A percentile compares a stretch with the other conserved stretches of the same genome.
phyloP scores from a whole-genome alignment of 37 sponge, comb jelly and placozoan species.

The Oopsacas minuta region DNA sequence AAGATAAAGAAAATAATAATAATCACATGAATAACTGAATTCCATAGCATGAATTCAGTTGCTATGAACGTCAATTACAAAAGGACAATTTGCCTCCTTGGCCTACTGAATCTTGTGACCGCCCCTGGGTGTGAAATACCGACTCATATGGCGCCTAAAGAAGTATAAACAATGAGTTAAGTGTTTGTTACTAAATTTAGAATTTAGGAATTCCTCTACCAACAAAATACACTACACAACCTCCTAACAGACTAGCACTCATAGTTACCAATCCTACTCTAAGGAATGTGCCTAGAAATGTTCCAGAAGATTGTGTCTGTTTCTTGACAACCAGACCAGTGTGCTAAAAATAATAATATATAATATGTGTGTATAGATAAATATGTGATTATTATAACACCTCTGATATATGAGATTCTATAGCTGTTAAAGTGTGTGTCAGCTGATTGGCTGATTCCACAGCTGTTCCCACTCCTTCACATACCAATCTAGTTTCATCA shows the following conservation, averaged over 20 bases:
- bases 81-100: background rate
- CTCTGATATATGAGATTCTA: background rate
- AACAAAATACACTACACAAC: background rate
- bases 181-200: no score
- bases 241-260: background rate
- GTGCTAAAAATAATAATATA: background rate
- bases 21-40: no score
- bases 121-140: background rate
- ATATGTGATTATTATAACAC: background rate
- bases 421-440: background rate
- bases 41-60: no score
- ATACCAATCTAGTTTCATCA: background rate
- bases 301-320: background rate
- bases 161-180: no score
- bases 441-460: background rate
- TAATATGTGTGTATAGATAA: background rate
- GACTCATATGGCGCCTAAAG: no score
- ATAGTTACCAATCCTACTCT: conserved; percentile 2
- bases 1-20: background rate
- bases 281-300: background rate
- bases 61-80: no score
- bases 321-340: background rate
- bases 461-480: background rate
- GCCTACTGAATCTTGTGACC: background rate
- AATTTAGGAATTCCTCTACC: background rate